A percentile compares a stretch with the other conserved stretches of the same genome.
phyloP scores from a whole-genome alignment of 2,888 invertebrate genomes.

The Volucella inflata region DNA sequence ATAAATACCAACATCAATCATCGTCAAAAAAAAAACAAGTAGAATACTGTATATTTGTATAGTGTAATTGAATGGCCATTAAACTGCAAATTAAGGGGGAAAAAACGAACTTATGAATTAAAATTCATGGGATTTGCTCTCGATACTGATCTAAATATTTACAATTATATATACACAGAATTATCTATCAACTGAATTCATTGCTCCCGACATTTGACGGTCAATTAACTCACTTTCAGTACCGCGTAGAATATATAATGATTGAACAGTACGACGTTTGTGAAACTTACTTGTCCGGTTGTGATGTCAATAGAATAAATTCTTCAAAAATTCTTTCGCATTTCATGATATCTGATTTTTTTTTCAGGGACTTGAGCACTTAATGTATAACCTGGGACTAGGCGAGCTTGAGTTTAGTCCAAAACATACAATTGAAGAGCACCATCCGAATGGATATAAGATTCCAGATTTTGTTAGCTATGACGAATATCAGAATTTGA shows the following conservation, averaged over 20 bases:
- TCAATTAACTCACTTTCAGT: not conserved
- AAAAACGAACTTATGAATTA: too few species aligned
- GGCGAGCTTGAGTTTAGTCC: constrained; percentile 86
- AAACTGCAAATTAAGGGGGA: too few species aligned
- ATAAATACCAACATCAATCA: too few species aligned
- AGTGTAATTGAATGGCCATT: too few species aligned
- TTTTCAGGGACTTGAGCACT: constrained; percentile 87
- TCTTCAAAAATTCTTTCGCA: not conserved
- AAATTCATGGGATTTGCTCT: too few species aligned
- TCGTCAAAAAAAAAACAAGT: too few species aligned
- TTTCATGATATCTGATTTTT: constrained; percentile 5
- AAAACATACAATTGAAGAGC: constrained; percentile 82
- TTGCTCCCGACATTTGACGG: not conserved
- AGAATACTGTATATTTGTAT: too few species aligned
- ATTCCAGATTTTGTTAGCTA: constrained; percentile 66
- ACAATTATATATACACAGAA: too few species aligned
- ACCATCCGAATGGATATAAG: constrained; percentile 80
- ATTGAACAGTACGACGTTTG: constrained; percentile 7
- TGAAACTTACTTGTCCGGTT: not conserved
- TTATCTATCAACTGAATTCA: too few species aligned
- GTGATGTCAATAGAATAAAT: not conserved
- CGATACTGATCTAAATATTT: too few species aligned
- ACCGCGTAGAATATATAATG: not conserved
- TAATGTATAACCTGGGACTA: constrained; percentile 87
- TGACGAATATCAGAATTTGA: constrained; percentile 69